Conservation (phyloP, 2,797 vertebrate genomes). For the Neomorphus geoffroyi region DNA sequence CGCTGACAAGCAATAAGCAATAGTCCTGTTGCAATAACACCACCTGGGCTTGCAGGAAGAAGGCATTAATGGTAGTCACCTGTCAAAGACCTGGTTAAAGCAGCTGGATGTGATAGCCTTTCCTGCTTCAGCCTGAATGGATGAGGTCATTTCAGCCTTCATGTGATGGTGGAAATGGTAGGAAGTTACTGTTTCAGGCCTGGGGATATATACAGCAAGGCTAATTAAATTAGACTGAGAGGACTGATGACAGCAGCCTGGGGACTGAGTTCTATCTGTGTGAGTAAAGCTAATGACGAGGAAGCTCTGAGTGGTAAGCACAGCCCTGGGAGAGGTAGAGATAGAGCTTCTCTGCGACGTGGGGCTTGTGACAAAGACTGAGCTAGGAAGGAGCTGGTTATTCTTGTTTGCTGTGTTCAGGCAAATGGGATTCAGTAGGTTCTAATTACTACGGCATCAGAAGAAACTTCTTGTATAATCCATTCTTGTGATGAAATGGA, state of each 20-base stretch:
- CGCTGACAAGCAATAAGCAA: neutral
- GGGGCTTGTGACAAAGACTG: neutral
- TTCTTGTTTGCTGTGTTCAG: neutral
- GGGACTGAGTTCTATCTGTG: neutral
- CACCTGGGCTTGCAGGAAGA: neutral
- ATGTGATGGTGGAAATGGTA: neutral
- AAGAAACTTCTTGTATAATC: neutral
- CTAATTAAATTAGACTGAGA: neutral
- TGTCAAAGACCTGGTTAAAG: neutral
- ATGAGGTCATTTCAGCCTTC: neutral
- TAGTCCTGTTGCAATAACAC: neutral
- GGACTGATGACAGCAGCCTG: neutral
- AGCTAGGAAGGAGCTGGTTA: neutral
- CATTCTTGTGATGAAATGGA: neutral
- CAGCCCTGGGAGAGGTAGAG: neutral
- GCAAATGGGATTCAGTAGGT: neutral
- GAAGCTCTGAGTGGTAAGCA: neutral
- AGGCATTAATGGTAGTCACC: neutral
- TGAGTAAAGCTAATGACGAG: neutral
- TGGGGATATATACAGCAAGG: accelerated
- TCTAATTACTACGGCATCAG: neutral
- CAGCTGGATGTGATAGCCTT: neutral
- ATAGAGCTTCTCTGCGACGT: accelerated
- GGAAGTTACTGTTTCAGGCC: neutral
- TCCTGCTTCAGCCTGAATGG: neutral